Evolutionary conservation across 2,888 invertebrate species (phyloP), one percentile per base, ranked within the genome.

Genomic region (Julus scanicus): DNA sequence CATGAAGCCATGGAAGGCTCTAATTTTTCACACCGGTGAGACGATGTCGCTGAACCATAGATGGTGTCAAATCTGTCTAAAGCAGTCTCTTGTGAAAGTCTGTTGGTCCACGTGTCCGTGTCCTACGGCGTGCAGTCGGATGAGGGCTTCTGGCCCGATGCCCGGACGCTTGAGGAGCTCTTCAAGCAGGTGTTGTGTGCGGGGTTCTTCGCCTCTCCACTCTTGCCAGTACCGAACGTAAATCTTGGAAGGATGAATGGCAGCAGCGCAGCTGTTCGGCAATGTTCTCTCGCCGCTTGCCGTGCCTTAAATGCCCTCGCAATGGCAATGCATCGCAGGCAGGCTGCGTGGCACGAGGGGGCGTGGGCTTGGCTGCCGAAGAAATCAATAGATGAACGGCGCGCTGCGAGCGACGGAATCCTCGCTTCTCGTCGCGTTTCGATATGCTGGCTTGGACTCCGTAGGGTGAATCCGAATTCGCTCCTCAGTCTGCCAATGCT

Each of bases 301-400:
- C 29, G 29, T 71, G 71, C 71, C 71, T 71, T 71, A 71, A 71
- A 71, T 71, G 71, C 71, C 71, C 71, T 71, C 71, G 71, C 71
- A 29, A n/a, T 71, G 71, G 29, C 71, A 71, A 71, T 29, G 71
- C 71, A 29, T 29, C 71, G 71, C 29, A 71, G 71, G 71, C 71
- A 71, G 71, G 71, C 71, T 71, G 71, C 29, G 71, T 71, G 71
- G 29, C 71, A 71, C 29, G 71, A 44, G 44, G 71, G 71, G 71
- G 71, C 71, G 71, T n/a, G 71, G 20, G 63, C 63, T 20, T n/a
- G 63, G 63, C 63, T 63, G 29, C 71, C 71, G 29, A 71, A 71
- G 71, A 71, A 71, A 71, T 71, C 71, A n/a, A 71, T 71, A n/a
- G 71, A 71, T 29, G 71, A 71, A 71, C 71, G 71, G 13, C 71